A percentile compares a stretch with the other conserved stretches of the same genome.
Evolutionary conservation across 2,797 vertebrate genomes (phyloP).

Genomic region (Garrulus glandarius): DNA sequence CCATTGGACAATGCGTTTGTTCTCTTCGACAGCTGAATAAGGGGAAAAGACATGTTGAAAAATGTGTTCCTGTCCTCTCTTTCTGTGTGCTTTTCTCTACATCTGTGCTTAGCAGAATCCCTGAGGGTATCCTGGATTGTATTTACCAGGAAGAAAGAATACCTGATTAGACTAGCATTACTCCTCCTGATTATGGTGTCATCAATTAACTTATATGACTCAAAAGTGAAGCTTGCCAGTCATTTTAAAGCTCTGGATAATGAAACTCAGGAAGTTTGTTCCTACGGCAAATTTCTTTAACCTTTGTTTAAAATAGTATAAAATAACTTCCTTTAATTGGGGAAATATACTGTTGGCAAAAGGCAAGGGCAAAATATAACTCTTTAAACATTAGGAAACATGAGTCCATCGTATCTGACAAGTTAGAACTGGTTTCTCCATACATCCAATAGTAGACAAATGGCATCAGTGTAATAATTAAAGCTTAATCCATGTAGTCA

Average conservation of each 20-base stretch:
- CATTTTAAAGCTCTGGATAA: conserved; percentile 54
- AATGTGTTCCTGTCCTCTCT: conserved; percentile 67
- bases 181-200: conserved; percentile 48
- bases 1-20: conserved; percentile 55
- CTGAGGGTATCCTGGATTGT: conserved; percentile 61
- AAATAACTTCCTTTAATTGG: conserved; percentile 57
- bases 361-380: background rate
- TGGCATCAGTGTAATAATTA: conserved; percentile 36
- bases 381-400: conserved; percentile 2
- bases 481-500: conserved; percentile 40
- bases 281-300: conserved; percentile 51
- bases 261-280: conserved; percentile 48
- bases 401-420: background rate
- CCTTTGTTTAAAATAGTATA: conserved; percentile 55
- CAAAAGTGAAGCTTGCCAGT: conserved; percentile 58
- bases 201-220: conserved; percentile 58
- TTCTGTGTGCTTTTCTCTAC: conserved; percentile 58
- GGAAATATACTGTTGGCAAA: conserved; percentile 44
- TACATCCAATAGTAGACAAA: conserved; percentile 13
- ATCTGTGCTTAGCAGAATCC: conserved; percentile 63
- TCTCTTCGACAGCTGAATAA: conserved; percentile 68
- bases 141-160: conserved; percentile 63
- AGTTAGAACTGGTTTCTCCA: background rate
- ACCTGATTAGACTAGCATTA: conserved; percentile 64
- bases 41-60: conserved; percentile 68